Conservation (phyloP, 37 sponge, comb jelly and placozoan species). For the Aplysina aerophoba region DNA sequence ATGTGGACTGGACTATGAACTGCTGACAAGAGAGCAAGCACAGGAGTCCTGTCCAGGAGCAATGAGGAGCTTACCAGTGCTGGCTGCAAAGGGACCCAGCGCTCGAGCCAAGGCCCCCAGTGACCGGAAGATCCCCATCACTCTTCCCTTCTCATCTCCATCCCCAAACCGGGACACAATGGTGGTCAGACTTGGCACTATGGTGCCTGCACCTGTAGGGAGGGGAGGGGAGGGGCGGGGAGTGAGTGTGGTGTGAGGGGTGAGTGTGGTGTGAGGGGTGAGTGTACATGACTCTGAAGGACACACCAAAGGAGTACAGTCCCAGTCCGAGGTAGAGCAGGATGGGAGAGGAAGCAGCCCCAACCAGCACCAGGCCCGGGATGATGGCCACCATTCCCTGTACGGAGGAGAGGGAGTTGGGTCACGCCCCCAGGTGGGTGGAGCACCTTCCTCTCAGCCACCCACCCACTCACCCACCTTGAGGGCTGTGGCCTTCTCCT, state of each 20-base stretch:
- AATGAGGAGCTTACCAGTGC: constrained; percentile 50
- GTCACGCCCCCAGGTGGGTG: no score
- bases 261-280: background rate
- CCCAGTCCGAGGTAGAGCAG: constrained; percentile 76
- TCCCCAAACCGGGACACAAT: constrained; percentile 79
- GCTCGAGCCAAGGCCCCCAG: constrained; percentile 88
- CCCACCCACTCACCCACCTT: constrained; percentile 58
- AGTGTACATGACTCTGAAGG: background rate
- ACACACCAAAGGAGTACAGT: constrained; percentile 86
- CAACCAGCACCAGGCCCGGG: constrained; percentile 79
- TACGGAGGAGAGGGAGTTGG: background rate
- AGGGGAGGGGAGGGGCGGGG: background rate
- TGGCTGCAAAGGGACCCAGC: constrained; percentile 82
- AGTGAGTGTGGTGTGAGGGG: background rate
- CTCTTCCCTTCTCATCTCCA: constrained; percentile 86
- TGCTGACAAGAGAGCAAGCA: no score
- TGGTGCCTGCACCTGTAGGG: constrained; percentile 78
- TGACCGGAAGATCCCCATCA: constrained; percentile 91
- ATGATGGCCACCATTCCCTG: constrained; percentile 76
- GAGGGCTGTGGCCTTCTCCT: constrained; percentile 70
- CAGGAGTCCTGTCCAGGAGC: no score
- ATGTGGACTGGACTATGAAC: no score
- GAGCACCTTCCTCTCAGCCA: no score
- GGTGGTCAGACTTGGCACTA: constrained; percentile 80
- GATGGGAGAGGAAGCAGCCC: constrained; percentile 44